Conservation (phyloP, 2,113 vertebrate genomes). For the Stictonetta naevosa region DNA sequence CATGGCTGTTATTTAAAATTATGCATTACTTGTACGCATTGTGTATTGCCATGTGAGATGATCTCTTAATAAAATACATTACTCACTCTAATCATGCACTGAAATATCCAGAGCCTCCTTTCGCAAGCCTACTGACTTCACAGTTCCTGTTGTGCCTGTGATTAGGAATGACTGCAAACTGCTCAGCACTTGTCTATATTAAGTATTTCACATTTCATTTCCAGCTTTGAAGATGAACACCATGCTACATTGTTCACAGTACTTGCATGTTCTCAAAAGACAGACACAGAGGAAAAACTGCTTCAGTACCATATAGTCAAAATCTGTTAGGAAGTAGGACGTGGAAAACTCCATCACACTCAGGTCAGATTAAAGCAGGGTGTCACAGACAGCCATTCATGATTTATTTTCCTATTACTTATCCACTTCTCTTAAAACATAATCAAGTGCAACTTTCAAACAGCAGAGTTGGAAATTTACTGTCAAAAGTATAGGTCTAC, state of each 20-base stretch:
- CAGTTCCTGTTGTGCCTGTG: not conserved
- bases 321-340: not conserved
- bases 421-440: not conserved
- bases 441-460: not conserved
- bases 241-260: not conserved
- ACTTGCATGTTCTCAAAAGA: not conserved
- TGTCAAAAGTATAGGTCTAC: not conserved
- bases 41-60: not conserved
- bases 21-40: not conserved
- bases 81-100: not conserved
- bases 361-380: not conserved
- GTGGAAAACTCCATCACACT: not conserved
- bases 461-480: not conserved
- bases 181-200: not conserved
- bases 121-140: constrained; percentile 10
- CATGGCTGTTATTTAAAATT: not conserved
- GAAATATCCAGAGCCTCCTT: constrained; percentile 15
- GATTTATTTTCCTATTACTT: not conserved
- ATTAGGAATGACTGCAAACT: not conserved
- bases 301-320: not conserved
- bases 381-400: not conserved
- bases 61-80: constrained; percentile 46
- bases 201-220: not conserved
- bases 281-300: not conserved
- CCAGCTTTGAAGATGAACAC: not conserved